Evolutionary conservation across 2,113 vertebrate genomes (phyloP), one percentile per base, ranked within the genome.

Genomic region (cattle (Bos taurus)): DNA sequence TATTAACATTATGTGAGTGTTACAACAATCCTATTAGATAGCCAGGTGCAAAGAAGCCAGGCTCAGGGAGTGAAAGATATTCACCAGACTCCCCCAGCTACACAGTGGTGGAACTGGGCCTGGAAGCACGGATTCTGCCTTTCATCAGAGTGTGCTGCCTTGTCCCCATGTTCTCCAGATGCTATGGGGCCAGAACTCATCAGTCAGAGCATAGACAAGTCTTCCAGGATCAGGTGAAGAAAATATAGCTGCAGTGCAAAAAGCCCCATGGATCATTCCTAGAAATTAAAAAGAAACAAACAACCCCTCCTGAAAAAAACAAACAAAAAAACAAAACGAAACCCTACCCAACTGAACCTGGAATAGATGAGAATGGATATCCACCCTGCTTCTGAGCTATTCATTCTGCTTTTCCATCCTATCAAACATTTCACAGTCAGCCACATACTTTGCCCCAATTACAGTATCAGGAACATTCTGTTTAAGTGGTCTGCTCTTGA

Each of bases 371-470:
- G 59, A 94, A 94, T 43, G 94, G 82, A 23, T 88, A 80, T 36
- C 54, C 1, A 2, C 2, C 10, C 46, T 0, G 7, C 97, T 98
- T 98, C 90, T 97, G 97, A 98, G 98, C 97, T 97, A 96, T 98
- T 95, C 97, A 94, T 98, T 98, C 97, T 98, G 97, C 97, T 98
- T 98, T 97, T 98, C 97, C 43, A 86, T 88, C 59, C 7, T 90
- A 64, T 77, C 83, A 94, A 88, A 93, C 59, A 92, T 92, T 97
- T 98, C 98, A 56, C 36, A 36, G 74, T 56, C 6, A 83, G 77
- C 56, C 40, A 71, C 97, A 97, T 94, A 95, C 98, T 94, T 71
- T 93, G 94, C 95, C 97, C 98, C 98, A 98, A 97, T 98, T 98
- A 96, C 64, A 67, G 90, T 98, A 97, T 95, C 97, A 97, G 94